Percentiles rank a stretch among this genome's conserved stretches.
phyloP scores from a whole-genome alignment of 2,888 invertebrate species.

The Trissoscelio sp. region DNA sequence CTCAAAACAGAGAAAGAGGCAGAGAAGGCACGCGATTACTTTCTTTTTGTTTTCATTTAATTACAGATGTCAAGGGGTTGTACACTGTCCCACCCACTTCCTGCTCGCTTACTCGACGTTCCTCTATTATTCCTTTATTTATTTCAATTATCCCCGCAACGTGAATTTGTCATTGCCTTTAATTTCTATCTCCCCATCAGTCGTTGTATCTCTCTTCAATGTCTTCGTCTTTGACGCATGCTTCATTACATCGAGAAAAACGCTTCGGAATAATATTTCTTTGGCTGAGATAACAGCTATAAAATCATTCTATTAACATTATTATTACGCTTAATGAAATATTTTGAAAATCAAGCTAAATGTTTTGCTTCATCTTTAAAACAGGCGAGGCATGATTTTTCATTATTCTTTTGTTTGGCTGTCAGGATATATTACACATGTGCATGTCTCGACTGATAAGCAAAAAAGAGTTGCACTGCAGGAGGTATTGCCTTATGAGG shows the following conservation, averaged over 20 bases:
- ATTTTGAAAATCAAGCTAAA: constrained; percentile 29
- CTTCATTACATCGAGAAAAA: constrained; percentile 67
- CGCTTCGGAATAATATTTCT: constrained; percentile 52
- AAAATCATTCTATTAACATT: constrained; percentile 42
- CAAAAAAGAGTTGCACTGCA: constrained; percentile 53
- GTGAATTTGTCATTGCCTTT: constrained; percentile 83
- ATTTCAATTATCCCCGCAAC: constrained; percentile 83
- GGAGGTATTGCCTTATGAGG: constrained; percentile 63
- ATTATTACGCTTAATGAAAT: constrained; percentile 27
- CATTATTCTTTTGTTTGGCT: constrained; percentile 51
- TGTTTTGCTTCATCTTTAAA: constrained; percentile 28
- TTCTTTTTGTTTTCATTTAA: constrained; percentile 83
- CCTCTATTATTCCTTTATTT: constrained; percentile 83
- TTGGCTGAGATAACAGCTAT: constrained; percentile 38
- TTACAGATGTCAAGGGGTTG: constrained; percentile 83
- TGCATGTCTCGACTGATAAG: constrained; percentile 50
- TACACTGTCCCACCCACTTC: constrained; percentile 73
- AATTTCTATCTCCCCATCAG: constrained; percentile 76
- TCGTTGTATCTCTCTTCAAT: constrained; percentile 62
- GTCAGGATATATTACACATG: constrained; percentile 55
- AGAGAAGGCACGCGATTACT: constrained; percentile 79
- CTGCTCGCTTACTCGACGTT: constrained; percentile 72
- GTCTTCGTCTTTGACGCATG: constrained; percentile 66
- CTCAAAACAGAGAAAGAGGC: constrained; percentile 72
- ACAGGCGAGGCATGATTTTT: constrained; percentile 45